A percentile compares a stretch with the other conserved stretches of the same genome.
Evolutionary conservation across 2,888 invertebrate genomes (phyloP).

Genomic region (Busseola fusca): DNA sequence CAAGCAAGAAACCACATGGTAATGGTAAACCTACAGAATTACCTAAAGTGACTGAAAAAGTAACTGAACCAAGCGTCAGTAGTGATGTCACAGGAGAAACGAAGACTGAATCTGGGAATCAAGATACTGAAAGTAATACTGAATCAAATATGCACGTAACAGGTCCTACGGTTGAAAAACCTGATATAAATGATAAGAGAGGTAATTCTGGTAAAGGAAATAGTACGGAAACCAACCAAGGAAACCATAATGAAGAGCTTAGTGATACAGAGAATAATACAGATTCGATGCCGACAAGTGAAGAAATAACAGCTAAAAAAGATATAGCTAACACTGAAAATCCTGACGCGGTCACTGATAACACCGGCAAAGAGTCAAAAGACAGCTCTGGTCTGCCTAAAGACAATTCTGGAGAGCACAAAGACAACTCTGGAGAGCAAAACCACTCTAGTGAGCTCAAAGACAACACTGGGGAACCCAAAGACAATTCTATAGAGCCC

Average conservation of each 20-base stretch:
- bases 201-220: neutral
- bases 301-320: slow-evolving; percentile 25
- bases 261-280: neutral
- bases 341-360: neutral
- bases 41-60: slow-evolving; percentile 12
- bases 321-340: neutral
- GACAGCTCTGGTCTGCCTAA: neutral
- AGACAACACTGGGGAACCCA: neutral
- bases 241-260: neutral
- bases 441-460: neutral
- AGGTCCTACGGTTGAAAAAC: neutral
- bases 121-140: neutral
- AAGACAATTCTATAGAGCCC: no score
- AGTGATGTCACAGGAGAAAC: neutral
- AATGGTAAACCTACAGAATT: slow-evolving; percentile 5
- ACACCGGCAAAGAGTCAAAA: neutral
- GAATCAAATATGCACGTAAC: slow-evolving; percentile 12
- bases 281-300: neutral
- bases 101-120: neutral
- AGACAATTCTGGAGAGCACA: neutral
- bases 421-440: neutral
- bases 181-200: neutral
- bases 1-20: neutral
- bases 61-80: slow-evolving; percentile 17
- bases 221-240: slow-evolving; percentile 3